These are phyloP conservation scores for Cantharis nigra DNA, from an alignment of 2,888 invertebrate genomes.

Conservation along the genomic window DNA sequence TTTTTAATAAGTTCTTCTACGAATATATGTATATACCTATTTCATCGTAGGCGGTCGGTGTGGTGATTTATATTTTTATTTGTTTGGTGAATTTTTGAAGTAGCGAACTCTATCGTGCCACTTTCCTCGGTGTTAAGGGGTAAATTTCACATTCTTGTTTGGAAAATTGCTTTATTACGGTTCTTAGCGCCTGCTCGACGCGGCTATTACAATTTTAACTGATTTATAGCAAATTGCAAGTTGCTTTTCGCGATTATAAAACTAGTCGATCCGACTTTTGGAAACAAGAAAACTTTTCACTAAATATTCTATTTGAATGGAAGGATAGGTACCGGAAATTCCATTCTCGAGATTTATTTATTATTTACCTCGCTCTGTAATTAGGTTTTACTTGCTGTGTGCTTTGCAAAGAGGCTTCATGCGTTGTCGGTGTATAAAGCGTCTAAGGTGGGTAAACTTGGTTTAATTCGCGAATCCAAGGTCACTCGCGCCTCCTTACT, in stretches of 20 bases:
- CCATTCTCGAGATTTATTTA: background rate
- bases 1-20: background rate
- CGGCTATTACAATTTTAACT: conserved; percentile 29
- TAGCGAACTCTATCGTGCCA: background rate
- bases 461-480: conserved; percentile 37
- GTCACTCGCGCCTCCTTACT: conserved; percentile 30
- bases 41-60: background rate
- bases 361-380: background rate
- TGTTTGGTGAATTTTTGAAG: background rate
- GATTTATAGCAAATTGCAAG: conserved; percentile 35
- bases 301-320: background rate
- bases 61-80: background rate
- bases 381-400: background rate
- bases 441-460: conserved; percentile 40
- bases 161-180: conserved; percentile 39
- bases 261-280: conserved; percentile 23
- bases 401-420: background rate
- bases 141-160: conserved; percentile 31
- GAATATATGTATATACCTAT: too few relatives aligned
- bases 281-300: conserved; percentile 15
- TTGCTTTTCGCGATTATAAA: conserved; percentile 33
- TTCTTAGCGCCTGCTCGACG: conserved; percentile 30
- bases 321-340: conserved; percentile 19
- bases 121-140: background rate
- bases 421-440: background rate